Evolutionary conservation across 2,113 vertebrate genomes (phyloP).

Genomic region (Jaculus jaculus): DNA sequence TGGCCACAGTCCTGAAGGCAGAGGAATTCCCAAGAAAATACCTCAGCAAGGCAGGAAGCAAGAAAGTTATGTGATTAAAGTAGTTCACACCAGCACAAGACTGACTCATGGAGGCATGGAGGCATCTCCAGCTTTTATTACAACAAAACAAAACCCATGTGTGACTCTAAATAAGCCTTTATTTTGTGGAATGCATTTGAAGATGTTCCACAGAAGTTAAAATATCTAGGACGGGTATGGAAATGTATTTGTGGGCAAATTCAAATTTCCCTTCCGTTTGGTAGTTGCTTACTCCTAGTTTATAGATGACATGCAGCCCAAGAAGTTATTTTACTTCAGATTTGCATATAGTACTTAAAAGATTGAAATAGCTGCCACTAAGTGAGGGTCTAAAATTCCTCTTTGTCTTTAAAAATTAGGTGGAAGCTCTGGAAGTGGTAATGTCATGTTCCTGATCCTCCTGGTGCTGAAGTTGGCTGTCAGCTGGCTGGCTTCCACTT

Average conservation of each 20-base stretch:
- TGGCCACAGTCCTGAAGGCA: neutral
- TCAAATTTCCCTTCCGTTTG: neutral
- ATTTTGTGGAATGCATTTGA: neutral
- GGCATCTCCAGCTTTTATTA: neutral
- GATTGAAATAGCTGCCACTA: neutral
- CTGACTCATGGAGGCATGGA: neutral
- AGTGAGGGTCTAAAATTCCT: neutral
- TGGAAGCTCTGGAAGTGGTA: neutral
- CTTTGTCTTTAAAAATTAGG: slow-evolving; percentile 2
- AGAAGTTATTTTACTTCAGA: neutral
- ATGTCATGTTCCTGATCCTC: too few species aligned
- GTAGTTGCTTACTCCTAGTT: neutral
- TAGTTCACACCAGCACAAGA: neutral
- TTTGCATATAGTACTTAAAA: neutral
- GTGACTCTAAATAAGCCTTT: neutral
- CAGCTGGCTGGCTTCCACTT: too few species aligned
- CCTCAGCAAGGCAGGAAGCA: neutral
- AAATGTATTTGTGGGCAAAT: neutral
- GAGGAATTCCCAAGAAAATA: too few species aligned
- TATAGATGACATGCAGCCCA: too few species aligned
- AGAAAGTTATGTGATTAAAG: neutral
- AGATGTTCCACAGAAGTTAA: neutral
- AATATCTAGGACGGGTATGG: neutral
- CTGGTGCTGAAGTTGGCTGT: too few species aligned
- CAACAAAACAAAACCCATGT: neutral